These are phyloP conservation scores for Eristalis pertinax DNA, from an alignment of 2,888 invertebrate genomes.

Conservation along the genomic window DNA sequence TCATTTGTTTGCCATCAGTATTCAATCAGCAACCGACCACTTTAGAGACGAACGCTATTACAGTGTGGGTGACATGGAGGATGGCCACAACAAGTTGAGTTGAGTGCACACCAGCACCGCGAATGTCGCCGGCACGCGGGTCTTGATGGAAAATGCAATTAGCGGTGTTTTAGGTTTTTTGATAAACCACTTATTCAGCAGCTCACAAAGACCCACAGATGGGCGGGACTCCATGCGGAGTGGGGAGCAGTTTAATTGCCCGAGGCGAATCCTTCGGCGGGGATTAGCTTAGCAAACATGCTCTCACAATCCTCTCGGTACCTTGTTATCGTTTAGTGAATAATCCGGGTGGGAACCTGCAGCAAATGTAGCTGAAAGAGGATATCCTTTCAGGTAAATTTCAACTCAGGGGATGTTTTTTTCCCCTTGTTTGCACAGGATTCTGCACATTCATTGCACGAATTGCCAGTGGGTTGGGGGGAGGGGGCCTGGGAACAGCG, in stretches of 20 bases:
- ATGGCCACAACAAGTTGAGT: neutral
- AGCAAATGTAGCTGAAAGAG: neutral
- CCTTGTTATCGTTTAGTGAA: neutral
- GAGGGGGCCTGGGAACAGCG: no score
- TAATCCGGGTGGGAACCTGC: neutral
- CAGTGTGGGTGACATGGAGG: neutral
- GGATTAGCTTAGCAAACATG: no score
- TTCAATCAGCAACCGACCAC: neutral
- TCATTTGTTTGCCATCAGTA: neutral
- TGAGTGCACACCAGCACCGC: neutral
- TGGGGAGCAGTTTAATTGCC: neutral
- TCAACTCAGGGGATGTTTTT: no score
- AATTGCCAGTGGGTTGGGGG: no score
- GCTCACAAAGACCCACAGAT: neutral
- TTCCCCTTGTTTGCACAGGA: no score
- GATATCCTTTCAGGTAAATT: no score
- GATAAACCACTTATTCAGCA: neutral
- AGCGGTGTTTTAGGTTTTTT: slow-evolving; percentile 10
- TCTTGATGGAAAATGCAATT: slow-evolving; percentile 23
- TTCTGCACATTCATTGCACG: no score
- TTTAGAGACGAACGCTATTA: neutral
- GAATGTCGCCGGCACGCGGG: neutral
- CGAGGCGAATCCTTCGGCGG: neutral
- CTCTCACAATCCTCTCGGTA: neutral
- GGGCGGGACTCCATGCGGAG: neutral